Conservation (phyloP, 2,113 vertebrate genomes). For the Hippocampus comes region DNA sequence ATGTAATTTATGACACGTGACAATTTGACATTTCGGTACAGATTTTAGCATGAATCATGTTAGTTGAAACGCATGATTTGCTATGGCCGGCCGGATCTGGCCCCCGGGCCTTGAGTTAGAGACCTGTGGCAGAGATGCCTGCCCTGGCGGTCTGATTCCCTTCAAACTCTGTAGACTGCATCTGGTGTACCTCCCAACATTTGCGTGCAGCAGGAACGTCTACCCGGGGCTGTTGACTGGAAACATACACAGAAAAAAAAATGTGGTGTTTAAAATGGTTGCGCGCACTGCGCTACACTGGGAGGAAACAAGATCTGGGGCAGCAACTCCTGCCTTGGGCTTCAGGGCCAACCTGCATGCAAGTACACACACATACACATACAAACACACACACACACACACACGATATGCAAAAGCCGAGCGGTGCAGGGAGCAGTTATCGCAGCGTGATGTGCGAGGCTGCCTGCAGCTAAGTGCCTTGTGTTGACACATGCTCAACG, state of each 20-base stretch:
- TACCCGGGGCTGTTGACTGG: slow-evolving; percentile 52
- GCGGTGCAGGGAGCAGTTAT: slow-evolving; percentile 22
- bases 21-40: too few species aligned
- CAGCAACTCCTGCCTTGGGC: slow-evolving; percentile 43
- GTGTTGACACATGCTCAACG: slow-evolving; percentile 50
- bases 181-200: not conserved
- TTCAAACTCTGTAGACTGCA: not conserved
- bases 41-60: too few species aligned
- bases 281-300: slow-evolving; percentile 45
- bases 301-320: slow-evolving; percentile 57
- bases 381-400: slow-evolving; percentile 14
- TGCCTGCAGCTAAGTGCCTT: slow-evolving; percentile 45
- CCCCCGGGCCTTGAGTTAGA: too few species aligned
- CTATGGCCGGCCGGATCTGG: too few species aligned
- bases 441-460: slow-evolving; percentile 20
- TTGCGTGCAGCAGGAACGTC: slow-evolving; percentile 21
- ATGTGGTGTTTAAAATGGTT: slow-evolving; percentile 56
- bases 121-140: too few species aligned
- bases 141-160: not conserved
- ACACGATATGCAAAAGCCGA: not conserved
- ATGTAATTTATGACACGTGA: too few species aligned
- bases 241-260: slow-evolving; percentile 9
- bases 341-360: slow-evolving; percentile 31
- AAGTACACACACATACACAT: slow-evolving; percentile 11
- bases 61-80: too few species aligned